Conservation (phyloP, 2,797 vertebrate genomes). For the Anguilla anguilla region DNA sequence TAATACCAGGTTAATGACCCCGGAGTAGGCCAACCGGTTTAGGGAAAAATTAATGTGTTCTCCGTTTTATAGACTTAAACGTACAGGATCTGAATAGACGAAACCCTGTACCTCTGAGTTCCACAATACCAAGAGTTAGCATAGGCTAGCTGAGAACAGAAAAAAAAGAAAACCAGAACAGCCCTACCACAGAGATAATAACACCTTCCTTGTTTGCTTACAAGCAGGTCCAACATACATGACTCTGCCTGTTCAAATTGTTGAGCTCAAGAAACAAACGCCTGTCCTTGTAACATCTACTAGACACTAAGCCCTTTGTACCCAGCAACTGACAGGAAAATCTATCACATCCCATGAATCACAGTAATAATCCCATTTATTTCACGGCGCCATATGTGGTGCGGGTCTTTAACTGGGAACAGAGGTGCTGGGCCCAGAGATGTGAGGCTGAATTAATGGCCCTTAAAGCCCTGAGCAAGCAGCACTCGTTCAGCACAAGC, state of each 20-base stretch:
- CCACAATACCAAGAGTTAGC: not conserved
- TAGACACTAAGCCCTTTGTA: not conserved
- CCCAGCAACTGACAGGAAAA: not conserved
- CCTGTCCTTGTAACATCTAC: not conserved
- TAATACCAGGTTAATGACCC: slow-evolving; percentile 11
- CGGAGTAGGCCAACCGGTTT: slow-evolving; percentile 17
- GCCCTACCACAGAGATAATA: not conserved
- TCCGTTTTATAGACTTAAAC: not conserved
- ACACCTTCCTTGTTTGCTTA: not conserved
- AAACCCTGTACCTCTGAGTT: not conserved
- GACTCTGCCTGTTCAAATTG: not conserved
- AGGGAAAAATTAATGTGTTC: slow-evolving; percentile 38
- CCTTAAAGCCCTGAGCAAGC: not conserved
- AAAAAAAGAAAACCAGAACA: not conserved
- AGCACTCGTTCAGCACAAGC: not conserved
- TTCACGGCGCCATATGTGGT: not conserved
- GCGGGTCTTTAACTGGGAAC: not conserved
- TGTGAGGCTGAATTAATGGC: not conserved
- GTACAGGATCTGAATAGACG: not conserved
- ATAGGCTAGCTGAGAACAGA: not conserved
- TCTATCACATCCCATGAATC: not conserved
- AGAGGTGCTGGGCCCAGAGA: not conserved
- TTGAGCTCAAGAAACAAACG: not conserved
- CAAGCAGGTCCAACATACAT: not conserved
- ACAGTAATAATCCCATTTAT: slow-evolving; percentile 8